phyloP scores from a whole-genome alignment of 2,888 invertebrate genomes.

The Bibio marci region DNA sequence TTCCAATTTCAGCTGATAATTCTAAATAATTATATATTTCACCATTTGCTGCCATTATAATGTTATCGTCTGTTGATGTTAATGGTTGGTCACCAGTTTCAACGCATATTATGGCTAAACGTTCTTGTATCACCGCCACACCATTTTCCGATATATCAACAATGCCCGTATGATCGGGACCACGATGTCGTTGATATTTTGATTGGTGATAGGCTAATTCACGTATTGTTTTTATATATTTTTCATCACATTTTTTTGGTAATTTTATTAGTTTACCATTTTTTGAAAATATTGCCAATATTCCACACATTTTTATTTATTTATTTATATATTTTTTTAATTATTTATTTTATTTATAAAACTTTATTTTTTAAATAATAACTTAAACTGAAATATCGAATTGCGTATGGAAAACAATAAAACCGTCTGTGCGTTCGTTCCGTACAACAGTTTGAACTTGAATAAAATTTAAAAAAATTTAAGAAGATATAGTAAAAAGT shows the following conservation, averaged over 20 bases:
- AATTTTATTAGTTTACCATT: constrained; percentile 11
- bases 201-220: constrained; percentile 26
- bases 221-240: constrained; percentile 10
- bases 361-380: too few species aligned
- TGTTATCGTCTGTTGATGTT: constrained; percentile 17
- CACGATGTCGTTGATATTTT: constrained; percentile 24
- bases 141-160: constrained; percentile 19
- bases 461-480: too few species aligned
- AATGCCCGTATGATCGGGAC: constrained; percentile 26
- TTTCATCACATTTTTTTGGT: constrained; percentile 12
- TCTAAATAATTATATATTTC: constrained; percentile 28
- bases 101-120: constrained; percentile 23
- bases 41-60: constrained; percentile 25
- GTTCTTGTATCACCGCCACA: constrained; percentile 24
- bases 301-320: constrained; percentile 24
- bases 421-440: too few species aligned
- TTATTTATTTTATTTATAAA: too few species aligned
- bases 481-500: too few species aligned
- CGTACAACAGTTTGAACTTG: too few species aligned
- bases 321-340: too few species aligned
- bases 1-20: constrained; percentile 20
- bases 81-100: constrained; percentile 25
- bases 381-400: too few species aligned
- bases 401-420: too few species aligned
- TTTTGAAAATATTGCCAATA: constrained; percentile 26